phyloP scores from a whole-genome alignment of 2,113 vertebrate genomes.

The Rutilus rutilus region DNA sequence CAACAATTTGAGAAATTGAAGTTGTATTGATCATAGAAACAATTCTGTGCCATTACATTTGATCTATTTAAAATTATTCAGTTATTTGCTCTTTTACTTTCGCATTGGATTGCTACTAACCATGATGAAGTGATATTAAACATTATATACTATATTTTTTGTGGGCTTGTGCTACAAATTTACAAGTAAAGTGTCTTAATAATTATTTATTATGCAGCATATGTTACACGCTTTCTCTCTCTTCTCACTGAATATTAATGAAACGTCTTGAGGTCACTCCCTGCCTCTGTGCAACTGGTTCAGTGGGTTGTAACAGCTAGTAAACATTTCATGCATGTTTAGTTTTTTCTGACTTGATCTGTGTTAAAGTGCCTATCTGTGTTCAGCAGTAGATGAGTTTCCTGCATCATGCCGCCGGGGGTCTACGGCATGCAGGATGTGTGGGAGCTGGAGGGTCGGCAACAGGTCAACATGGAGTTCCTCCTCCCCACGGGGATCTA shows the following conservation, averaged over 20 bases:
- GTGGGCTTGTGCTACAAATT: not conserved
- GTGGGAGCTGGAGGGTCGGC: conserved; percentile 89
- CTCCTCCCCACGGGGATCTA: conserved; percentile 95
- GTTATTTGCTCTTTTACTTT: not conserved
- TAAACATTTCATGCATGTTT: conserved; percentile 27
- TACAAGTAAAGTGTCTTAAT: conserved; percentile 12
- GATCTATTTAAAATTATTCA: not conserved
- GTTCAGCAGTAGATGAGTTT: conserved; percentile 76
- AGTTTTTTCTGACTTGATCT: conserved; percentile 38
- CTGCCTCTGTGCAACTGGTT: not conserved
- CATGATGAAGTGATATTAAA: not conserved
- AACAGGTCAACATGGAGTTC: conserved; percentile 88
- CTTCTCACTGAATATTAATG: conserved; percentile 28
- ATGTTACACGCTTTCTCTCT: not conserved
- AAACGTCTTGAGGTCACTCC: conserved; percentile 24
- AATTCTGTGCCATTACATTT: not conserved
- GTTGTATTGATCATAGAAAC: not conserved
- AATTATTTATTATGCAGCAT: conserved; percentile 30
- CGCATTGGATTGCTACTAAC: not conserved
- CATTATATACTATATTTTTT: not conserved
- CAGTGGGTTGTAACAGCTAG: conserved; percentile 25
- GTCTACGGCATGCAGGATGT: conserved; percentile 91
- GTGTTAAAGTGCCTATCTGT: conserved; percentile 34
- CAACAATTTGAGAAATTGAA: not conserved
- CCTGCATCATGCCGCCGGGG: conserved; percentile 91